phyloP scores from a whole-genome alignment of 2,113 vertebrate species.

The Colistium nudipinnis region DNA sequence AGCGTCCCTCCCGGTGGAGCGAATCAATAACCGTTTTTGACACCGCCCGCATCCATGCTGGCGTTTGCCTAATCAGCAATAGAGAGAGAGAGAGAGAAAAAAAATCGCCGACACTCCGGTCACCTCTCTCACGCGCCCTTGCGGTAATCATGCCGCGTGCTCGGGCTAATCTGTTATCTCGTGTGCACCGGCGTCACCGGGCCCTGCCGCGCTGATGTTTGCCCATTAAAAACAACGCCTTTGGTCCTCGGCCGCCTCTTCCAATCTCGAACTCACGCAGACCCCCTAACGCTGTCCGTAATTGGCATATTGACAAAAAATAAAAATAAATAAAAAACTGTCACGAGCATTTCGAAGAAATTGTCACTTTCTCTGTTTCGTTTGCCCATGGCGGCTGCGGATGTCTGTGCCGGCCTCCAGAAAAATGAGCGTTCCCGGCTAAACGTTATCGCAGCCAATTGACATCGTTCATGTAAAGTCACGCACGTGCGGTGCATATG shows the following conservation, averaged over 20 bases:
- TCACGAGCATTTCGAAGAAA: background rate
- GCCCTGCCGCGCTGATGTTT: constrained; percentile 23
- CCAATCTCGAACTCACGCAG: constrained; percentile 27
- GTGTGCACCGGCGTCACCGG: constrained; percentile 49
- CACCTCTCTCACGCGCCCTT: constrained; percentile 47
- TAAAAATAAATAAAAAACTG: no score
- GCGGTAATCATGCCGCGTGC: constrained; percentile 48
- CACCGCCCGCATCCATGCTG: constrained; percentile 74
- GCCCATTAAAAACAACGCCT: constrained; percentile 46
- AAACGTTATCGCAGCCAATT: no score
- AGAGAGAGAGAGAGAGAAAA: no score
- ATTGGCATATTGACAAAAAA: constrained; percentile 32
- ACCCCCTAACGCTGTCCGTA: constrained; percentile 15
- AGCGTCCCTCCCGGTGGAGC: constrained; percentile 60
- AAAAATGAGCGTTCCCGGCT: no score
- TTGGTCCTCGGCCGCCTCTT: constrained; percentile 23
- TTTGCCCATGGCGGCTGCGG: no score
- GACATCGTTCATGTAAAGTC: no score
- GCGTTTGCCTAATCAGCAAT: constrained; percentile 72
- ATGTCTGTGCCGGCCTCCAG: no score
- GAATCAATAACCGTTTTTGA: constrained; percentile 74
- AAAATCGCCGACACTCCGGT: constrained; percentile 50
- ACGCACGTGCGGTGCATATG: no score
- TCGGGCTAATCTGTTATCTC: constrained; percentile 46
- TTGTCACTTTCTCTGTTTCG: background rate